Evolutionary conservation across 2,888 invertebrate genomes (phyloP).

Genomic region (Anodontia alba): DNA sequence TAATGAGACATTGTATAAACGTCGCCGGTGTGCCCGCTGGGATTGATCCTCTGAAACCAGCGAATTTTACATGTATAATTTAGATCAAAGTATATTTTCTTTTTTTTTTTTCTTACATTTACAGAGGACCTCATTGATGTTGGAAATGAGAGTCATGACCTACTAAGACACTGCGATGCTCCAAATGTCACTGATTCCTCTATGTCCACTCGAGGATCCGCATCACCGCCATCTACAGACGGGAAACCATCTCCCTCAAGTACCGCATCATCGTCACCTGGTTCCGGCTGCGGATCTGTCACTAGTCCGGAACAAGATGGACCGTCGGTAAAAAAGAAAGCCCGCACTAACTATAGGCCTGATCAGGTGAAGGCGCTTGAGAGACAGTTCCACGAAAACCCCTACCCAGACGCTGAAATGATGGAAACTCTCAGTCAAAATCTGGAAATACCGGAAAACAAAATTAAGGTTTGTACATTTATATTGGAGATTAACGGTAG

Average conservation of each 20-base stretch:
- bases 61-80: no score
- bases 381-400: conserved; percentile 69
- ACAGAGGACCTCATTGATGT: conserved; percentile 55
- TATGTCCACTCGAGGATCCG: conserved; percentile 61
- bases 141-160: conserved; percentile 54
- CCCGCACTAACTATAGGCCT: conserved; percentile 69
- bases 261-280: conserved; percentile 47
- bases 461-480: conserved; percentile 69
- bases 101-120: not conserved
- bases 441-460: conserved; percentile 67
- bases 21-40: no score
- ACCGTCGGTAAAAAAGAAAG: conserved; percentile 61
- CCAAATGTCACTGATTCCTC: conserved; percentile 62
- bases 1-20: no score
- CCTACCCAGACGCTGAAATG: conserved; percentile 70
- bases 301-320: conserved; percentile 52
- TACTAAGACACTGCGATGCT: conserved; percentile 37
- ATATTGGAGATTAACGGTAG: no score
- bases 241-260: conserved; percentile 50
- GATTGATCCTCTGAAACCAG: no score
- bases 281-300: conserved; percentile 36
- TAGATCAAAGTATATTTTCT: no score
- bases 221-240: conserved; percentile 53
- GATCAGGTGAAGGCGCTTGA: conserved; percentile 65
- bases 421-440: conserved; percentile 69